A percentile compares a stretch with the other conserved stretches of the same genome.
phyloP scores from a whole-genome alignment of 1,140 invertebrate genomes.

The Zaprionus africanus region DNA sequence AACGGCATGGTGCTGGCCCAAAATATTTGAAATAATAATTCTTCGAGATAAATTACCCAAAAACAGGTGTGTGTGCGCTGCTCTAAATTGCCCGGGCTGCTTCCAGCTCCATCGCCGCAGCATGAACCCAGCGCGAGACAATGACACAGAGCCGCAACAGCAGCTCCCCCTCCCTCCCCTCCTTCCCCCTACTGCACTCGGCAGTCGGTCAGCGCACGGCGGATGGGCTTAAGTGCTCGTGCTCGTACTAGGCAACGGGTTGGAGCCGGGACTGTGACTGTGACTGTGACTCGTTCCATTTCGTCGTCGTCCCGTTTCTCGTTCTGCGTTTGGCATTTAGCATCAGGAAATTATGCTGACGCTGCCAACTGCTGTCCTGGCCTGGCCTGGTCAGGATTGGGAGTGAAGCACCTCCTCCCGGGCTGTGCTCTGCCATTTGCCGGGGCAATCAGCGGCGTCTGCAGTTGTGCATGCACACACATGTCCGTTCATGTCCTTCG shows the following conservation, averaged over 20 bases:
- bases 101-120: constrained; percentile 16
- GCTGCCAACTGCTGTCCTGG: constrained; percentile 66
- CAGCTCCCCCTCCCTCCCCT: constrained; percentile 10
- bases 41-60: constrained; percentile 84
- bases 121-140: constrained; percentile 64
- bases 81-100: constrained; percentile 74
- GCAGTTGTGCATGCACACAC: constrained; percentile 69
- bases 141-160: constrained; percentile 71
- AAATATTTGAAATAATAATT: constrained; percentile 85
- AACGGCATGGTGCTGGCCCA: constrained; percentile 16
- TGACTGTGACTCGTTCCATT: constrained; percentile 23
- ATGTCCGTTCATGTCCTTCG: constrained; percentile 53
- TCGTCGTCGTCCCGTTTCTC: constrained; percentile 38
- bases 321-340: constrained; percentile 80
- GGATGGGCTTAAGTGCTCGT: constrained; percentile 77
- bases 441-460: constrained; percentile 75
- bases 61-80: constrained; percentile 77
- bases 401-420: neutral
- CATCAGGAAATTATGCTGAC: constrained; percentile 84
- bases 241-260: constrained; percentile 21
- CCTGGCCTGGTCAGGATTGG: constrained; percentile 31
- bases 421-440: constrained; percentile 26
- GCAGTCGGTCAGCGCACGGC: constrained; percentile 74
- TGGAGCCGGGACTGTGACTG: neutral
- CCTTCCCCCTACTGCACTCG: constrained; percentile 17